Conservation (phyloP, 2,797 vertebrate genomes). For the Anabas testudineus region DNA sequence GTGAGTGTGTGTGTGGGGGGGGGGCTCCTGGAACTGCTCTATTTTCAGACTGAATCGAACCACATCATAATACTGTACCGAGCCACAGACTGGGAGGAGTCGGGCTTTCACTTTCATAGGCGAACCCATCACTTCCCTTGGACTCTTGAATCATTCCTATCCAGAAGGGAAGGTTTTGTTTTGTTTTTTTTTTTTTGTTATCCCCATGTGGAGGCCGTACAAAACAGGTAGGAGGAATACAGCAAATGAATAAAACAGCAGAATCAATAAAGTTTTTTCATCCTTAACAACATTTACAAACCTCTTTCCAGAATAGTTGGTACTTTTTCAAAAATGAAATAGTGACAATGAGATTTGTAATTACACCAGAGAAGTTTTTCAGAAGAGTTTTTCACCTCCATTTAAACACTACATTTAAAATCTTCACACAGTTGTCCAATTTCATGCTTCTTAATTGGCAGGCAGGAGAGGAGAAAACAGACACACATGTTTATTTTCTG, state of each 20-base stretch:
- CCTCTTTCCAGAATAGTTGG: no score
- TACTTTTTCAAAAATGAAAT: no score
- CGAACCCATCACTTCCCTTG: slow-evolving; percentile 56
- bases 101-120: slow-evolving; percentile 62
- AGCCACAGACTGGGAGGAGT: slow-evolving; percentile 82
- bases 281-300: no score
- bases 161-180: slow-evolving; percentile 9
- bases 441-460: not conserved
- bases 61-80: slow-evolving; percentile 76
- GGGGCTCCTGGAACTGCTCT: slow-evolving; percentile 14
- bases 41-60: slow-evolving; percentile 1
- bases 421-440: not conserved
- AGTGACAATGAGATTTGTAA: no score
- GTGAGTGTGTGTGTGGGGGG: no score
- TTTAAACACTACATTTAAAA: not conserved
- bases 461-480: not conserved
- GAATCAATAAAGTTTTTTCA: no score
- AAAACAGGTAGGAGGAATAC: slow-evolving; percentile 24
- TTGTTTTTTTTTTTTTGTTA: no score
- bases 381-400: not conserved
- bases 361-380: no score
- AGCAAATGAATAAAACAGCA: no score
- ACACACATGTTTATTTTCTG: no score
- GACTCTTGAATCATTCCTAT: slow-evolving; percentile 74
- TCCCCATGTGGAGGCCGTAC: not conserved